Evolutionary conservation across 2,797 vertebrate genomes (phyloP).

Genomic region (Peromyscus eremicus): DNA sequence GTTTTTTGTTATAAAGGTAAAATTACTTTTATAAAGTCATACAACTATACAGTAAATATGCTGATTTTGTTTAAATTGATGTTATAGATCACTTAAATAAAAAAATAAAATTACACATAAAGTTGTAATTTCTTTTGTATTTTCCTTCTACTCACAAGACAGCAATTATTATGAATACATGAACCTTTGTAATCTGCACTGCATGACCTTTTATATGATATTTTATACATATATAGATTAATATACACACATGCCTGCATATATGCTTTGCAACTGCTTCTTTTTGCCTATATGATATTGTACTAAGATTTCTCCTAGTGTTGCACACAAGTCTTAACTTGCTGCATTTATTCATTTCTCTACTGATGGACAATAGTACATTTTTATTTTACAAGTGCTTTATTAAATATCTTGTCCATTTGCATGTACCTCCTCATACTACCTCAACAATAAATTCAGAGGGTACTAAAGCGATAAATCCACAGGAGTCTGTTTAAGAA

Average conservation of each 20-base stretch:
- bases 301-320: neutral
- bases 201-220: neutral
- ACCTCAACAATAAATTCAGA: neutral
- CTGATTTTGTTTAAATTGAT: neutral
- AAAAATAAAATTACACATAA: neutral
- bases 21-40: neutral
- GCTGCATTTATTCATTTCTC: neutral
- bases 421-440: neutral
- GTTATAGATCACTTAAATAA: neutral
- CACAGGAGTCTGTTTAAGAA: too few relatives aligned
- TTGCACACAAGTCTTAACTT: neutral
- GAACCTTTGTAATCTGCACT: neutral
- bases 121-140: neutral
- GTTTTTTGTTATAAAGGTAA: neutral
- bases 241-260: neutral
- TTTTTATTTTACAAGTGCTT: neutral
- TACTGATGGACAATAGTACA: neutral
- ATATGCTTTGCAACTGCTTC: neutral
- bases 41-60: neutral
- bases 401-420: neutral
- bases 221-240: neutral
- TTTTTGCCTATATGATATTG: neutral
- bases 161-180: neutral
- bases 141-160: neutral
- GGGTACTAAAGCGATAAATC: too few relatives aligned